Conservation (phyloP, 2,888 invertebrate species). For the Mesochorus sp. region DNA sequence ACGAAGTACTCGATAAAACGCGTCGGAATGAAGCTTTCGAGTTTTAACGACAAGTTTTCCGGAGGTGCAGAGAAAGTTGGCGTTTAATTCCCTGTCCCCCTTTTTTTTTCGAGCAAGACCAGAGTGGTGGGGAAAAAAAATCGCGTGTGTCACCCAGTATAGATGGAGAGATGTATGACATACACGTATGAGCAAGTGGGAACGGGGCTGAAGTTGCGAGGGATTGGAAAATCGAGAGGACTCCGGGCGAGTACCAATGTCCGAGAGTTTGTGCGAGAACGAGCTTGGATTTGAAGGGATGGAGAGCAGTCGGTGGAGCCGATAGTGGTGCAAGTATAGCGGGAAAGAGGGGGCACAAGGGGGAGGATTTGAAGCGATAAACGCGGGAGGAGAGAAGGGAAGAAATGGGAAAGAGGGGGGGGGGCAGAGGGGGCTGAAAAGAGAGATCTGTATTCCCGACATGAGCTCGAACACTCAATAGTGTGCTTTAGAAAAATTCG, state of each 20-base stretch:
- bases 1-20: background rate
- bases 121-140: slow-evolving; percentile 1
- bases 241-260: background rate
- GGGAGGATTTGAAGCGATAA: slow-evolving; percentile 19
- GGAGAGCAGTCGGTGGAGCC: slow-evolving; percentile 6
- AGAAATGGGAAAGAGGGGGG: slow-evolving; percentile 4
- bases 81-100: slow-evolving; percentile 2
- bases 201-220: background rate
- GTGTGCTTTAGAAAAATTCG: slow-evolving; percentile 81
- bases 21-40: too few relatives aligned
- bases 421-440: slow-evolving; percentile 41
- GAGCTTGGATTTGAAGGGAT: slow-evolving; percentile 40
- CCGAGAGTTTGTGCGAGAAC: slow-evolving; percentile 16
- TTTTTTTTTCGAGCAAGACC: background rate
- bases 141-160: background rate
- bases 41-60: too few relatives aligned
- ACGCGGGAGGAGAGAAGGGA: slow-evolving; percentile 36
- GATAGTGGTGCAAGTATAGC: slow-evolving; percentile 5
- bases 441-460: slow-evolving; percentile 78
- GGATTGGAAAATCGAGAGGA: slow-evolving; percentile 21
- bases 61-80: background rate
- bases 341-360: background rate
- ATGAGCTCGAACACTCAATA: slow-evolving; percentile 80
- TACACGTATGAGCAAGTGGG: background rate
- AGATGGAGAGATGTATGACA: slow-evolving; percentile 8